phyloP scores from a whole-genome alignment of 2,888 invertebrate genomes.

The Brachypalpus laphriformis region DNA sequence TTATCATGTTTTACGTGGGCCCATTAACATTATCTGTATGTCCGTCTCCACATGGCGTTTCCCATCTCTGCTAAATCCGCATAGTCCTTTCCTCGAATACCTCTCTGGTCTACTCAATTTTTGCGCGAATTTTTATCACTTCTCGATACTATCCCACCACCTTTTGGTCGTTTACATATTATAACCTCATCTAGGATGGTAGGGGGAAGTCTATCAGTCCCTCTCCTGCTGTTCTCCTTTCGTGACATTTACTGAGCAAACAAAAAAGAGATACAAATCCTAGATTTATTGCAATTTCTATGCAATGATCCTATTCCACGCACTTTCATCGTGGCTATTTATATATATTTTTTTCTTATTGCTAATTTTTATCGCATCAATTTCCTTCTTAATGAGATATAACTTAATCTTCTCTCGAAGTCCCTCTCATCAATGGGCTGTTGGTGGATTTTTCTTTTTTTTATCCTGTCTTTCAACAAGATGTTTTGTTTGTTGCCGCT shows the following conservation, averaged over 20 bases:
- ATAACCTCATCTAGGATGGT: too few species aligned
- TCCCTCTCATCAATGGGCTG: conserved; percentile 14
- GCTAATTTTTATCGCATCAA: conserved; percentile 71
- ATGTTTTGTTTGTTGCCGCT: background rate
- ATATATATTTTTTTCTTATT: conserved; percentile 32
- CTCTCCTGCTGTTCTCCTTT: background rate
- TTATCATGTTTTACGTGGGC: conserved; percentile 76
- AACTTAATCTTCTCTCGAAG: conserved; percentile 37
- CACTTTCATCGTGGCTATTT: conserved; percentile 42
- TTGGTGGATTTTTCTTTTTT: conserved; percentile 1
- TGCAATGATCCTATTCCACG: conserved; percentile 18
- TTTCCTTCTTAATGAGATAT: conserved; percentile 70
- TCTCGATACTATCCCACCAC: background rate
- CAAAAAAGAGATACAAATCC: conserved; percentile 34
- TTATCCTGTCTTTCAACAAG: conserved; percentile 13
- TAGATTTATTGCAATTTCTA: conserved; percentile 47
- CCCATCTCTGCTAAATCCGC: background rate
- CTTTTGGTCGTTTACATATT: background rate
- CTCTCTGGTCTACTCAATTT: background rate
- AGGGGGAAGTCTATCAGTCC: background rate
- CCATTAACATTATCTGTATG: conserved; percentile 74
- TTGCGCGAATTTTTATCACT: background rate
- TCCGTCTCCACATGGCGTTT: conserved; percentile 60
- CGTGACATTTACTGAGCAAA: background rate
- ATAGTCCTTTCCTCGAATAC: conserved; percentile 23